Conservation (phyloP, 2,888 invertebrate species). For the Mechanitis messenoides region DNA sequence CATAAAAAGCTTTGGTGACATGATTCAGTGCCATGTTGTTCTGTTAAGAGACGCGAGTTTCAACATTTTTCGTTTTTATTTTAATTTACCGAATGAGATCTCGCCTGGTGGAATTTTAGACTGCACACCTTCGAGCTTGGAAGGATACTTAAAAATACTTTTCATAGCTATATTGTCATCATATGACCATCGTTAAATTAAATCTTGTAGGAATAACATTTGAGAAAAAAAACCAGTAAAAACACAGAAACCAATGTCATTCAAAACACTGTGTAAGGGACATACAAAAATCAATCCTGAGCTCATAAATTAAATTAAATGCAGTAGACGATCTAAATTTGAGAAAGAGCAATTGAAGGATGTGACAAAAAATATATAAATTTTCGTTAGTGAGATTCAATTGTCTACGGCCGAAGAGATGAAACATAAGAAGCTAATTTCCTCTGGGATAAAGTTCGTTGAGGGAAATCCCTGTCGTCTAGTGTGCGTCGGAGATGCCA, state of each 20-base stretch:
- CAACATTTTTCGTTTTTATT: too few relatives aligned
- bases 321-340: constrained; percentile 42
- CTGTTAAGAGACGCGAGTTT: too few relatives aligned
- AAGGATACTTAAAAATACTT: too few relatives aligned
- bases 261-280: too few relatives aligned
- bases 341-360: constrained; percentile 45
- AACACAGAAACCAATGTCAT: too few relatives aligned
- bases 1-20: constrained; percentile 35
- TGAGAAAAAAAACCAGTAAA: too few relatives aligned
- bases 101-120: too few relatives aligned
- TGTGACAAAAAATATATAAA: constrained; percentile 56
- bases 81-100: too few relatives aligned
- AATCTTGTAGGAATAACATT: too few relatives aligned
- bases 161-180: too few relatives aligned
- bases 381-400: constrained; percentile 56
- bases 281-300: neutral
- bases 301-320: neutral
- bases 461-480: constrained; percentile 50
- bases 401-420: constrained; percentile 49
- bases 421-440: constrained; percentile 65
- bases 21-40: neutral
- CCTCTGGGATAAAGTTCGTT: constrained; percentile 55
- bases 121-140: too few relatives aligned
- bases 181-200: too few relatives aligned
- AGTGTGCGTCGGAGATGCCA: constrained; percentile 38